Conservation (phyloP, 1,140 invertebrate species). For the Pachypeltis micranthus region DNA sequence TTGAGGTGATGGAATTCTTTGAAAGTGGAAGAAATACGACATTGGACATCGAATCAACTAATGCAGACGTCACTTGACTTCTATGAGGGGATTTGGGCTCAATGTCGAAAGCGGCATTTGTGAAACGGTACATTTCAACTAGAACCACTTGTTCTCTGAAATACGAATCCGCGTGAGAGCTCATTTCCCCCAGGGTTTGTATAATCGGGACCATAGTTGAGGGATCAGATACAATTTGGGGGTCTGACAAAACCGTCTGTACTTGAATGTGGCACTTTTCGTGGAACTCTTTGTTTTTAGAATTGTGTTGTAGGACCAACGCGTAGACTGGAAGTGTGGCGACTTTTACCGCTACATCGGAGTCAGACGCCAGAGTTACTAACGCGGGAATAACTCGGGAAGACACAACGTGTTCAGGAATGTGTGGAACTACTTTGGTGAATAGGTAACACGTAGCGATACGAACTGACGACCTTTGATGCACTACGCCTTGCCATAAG, state of each 20-base stretch:
- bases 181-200: slow-evolving; percentile 40
- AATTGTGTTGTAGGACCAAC: slow-evolving; percentile 44
- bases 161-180: slow-evolving; percentile 38
- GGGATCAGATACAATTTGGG: slow-evolving; percentile 36
- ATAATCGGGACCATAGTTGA: slow-evolving; percentile 38
- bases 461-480: slow-evolving; percentile 47
- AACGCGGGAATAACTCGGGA: slow-evolving; percentile 52
- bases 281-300: slow-evolving; percentile 41
- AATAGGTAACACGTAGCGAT: slow-evolving; percentile 47
- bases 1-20: slow-evolving; percentile 37
- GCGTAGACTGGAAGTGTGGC: slow-evolving; percentile 52
- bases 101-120: slow-evolving; percentile 10
- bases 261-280: slow-evolving; percentile 60
- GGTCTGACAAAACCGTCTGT: slow-evolving; percentile 49
- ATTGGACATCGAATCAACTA: slow-evolving; percentile 54
- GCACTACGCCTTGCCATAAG: slow-evolving; percentile 58
- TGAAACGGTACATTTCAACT: not conserved
- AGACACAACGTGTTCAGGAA: slow-evolving; percentile 45
- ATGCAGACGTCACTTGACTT: slow-evolving; percentile 43
- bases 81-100: slow-evolving; percentile 29
- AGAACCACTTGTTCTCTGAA: slow-evolving; percentile 40
- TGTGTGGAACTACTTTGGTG: slow-evolving; percentile 42
- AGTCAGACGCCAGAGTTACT: slow-evolving; percentile 56
- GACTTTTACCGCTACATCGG: slow-evolving; percentile 52
- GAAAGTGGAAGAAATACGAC: slow-evolving; percentile 46